These are phyloP conservation scores for Neogobius melanostomus DNA, from an alignment of 2,113 vertebrate genomes.

Conservation along the genomic window DNA sequence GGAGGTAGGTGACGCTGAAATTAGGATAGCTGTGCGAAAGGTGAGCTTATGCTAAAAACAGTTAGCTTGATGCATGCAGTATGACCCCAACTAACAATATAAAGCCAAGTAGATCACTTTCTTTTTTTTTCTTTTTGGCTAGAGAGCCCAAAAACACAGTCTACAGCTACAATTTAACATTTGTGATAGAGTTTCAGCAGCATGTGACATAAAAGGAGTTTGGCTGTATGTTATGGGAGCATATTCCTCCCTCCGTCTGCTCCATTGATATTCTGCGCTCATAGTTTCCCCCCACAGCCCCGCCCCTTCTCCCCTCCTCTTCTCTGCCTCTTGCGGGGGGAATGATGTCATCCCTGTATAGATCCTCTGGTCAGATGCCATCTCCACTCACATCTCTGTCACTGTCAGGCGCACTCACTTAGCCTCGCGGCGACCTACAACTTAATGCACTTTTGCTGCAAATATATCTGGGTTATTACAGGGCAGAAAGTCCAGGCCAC, in stretches of 20 bases:
- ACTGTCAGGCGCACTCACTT: conserved; percentile 66
- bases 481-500: conserved; percentile 23
- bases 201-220: neutral
- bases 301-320: conserved; percentile 18
- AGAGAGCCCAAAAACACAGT: no score
- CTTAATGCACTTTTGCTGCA: conserved; percentile 67
- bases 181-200: neutral
- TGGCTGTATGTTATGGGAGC: conserved; percentile 12
- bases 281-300: conserved; percentile 47
- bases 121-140: no score
- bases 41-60: no score
- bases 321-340: conserved; percentile 6
- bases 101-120: no score
- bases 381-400: conserved; percentile 59
- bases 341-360: conserved; percentile 74
- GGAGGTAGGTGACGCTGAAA: no score
- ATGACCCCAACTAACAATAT: no score
- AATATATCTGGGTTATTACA: conserved; percentile 60
- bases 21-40: no score
- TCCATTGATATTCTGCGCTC: conserved; percentile 70
- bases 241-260: conserved; percentile 26
- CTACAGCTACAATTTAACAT: neutral
- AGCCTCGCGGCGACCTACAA: conserved; percentile 63
- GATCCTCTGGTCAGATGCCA: conserved; percentile 72
- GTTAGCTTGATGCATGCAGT: no score